Percentiles rank a stretch among this genome's conserved stretches.
Evolutionary conservation across 2,113 vertebrate genomes (phyloP).

Genomic region (Ptilonorhynchus violaceus): DNA sequence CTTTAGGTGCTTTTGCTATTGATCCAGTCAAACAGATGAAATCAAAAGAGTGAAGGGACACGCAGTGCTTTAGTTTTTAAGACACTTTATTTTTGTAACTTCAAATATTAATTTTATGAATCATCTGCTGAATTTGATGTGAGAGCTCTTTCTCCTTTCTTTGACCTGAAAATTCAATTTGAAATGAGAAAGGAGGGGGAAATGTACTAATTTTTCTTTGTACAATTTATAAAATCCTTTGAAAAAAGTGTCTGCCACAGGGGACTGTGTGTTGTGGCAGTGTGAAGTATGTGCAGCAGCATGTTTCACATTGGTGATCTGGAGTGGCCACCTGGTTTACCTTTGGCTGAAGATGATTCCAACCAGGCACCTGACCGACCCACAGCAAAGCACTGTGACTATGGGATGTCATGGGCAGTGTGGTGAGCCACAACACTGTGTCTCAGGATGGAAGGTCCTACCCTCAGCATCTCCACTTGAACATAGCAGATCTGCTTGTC

Average conservation of each 20-base stretch:
- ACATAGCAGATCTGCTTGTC: not conserved
- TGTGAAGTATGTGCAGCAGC: not conserved
- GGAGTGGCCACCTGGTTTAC: accelerated
- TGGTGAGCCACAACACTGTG: accelerated
- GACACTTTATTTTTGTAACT: not conserved
- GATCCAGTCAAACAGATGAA: not conserved
- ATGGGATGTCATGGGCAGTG: accelerated
- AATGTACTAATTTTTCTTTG: not conserved
- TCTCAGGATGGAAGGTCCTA: not conserved
- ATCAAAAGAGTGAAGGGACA: not conserved
- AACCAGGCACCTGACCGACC: too few species aligned
- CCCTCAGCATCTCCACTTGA: not conserved
- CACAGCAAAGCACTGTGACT: not conserved
- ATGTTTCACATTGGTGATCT: not conserved
- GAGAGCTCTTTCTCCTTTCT: not conserved
- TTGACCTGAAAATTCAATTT: not conserved
- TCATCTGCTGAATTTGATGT: not conserved
- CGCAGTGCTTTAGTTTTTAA: not conserved
- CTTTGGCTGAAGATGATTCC: not conserved
- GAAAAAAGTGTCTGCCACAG: not conserved
- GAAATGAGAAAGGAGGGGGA: not conserved
- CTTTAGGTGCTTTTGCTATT: not conserved
- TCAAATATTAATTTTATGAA: slow-evolving; percentile 6
- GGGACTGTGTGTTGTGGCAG: accelerated
- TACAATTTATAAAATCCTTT: not conserved